A percentile compares a stretch with the other conserved stretches of the same genome.
These are phyloP conservation scores for Gortyna flavago DNA, from an alignment of 2,888 invertebrate genomes.

Conservation along the genomic window DNA sequence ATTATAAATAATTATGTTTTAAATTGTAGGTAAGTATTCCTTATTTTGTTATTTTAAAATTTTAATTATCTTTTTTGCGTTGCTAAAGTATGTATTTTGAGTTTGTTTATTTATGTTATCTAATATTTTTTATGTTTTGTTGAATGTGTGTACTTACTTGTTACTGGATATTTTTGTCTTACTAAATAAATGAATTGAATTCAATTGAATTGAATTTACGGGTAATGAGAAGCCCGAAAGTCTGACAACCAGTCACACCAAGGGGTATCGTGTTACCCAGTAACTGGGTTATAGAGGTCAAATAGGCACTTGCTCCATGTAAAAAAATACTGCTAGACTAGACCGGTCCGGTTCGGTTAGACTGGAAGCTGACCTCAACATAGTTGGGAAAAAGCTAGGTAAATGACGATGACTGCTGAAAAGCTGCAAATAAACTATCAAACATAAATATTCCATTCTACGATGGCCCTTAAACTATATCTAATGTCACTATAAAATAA, in stretches of 20 bases:
- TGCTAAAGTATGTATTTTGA: too few relatives aligned
- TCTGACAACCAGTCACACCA: background rate
- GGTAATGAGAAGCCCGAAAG: background rate
- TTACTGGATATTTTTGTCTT: too few relatives aligned
- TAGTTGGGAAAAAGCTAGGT: background rate
- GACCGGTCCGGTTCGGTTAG: too few relatives aligned
- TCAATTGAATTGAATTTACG: too few relatives aligned
- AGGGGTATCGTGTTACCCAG: background rate
- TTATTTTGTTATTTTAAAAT: too few relatives aligned
- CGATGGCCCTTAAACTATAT: background rate
- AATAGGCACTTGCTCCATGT: background rate
- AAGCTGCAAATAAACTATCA: background rate
- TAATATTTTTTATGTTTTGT: too few relatives aligned
- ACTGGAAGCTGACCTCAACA: background rate
- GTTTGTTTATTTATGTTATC: too few relatives aligned
- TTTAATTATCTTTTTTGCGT: too few relatives aligned
- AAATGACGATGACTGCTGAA: background rate
- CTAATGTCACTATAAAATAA: constrained; percentile 8
- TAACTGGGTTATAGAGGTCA: background rate
- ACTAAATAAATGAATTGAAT: too few relatives aligned
- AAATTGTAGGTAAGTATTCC: too few relatives aligned
- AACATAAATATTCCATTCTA: background rate
- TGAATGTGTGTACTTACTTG: too few relatives aligned
- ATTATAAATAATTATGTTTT: too few relatives aligned
- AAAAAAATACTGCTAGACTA: background rate